Conservation (phyloP, 2,888 invertebrate genomes). For the Petrolisthes manimaculis region DNA sequence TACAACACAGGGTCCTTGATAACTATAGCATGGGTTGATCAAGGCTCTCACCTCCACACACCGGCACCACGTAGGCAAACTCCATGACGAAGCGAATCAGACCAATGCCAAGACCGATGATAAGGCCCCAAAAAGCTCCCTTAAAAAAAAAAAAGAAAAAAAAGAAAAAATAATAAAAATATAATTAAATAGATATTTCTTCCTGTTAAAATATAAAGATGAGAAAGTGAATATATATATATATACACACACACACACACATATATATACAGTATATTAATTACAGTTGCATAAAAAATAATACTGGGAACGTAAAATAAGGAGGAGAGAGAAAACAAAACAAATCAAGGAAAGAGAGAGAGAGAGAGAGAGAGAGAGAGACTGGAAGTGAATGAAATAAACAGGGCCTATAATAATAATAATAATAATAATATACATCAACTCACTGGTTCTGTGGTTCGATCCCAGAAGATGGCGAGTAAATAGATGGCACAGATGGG, state of each 20-base stretch:
- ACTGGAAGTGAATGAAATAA: too few relatives aligned
- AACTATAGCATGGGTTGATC: not conserved
- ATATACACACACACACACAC: too few relatives aligned
- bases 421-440: too few relatives aligned
- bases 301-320: too few relatives aligned
- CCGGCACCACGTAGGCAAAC: constrained; percentile 71
- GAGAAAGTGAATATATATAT: not conserved
- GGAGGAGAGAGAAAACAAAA: too few relatives aligned
- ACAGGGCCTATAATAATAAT: too few relatives aligned
- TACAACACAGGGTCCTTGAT: too few relatives aligned
- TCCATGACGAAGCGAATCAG: constrained; percentile 72
- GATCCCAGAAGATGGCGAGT: constrained; percentile 72
- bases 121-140: constrained; percentile 75
- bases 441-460: constrained; percentile 73
- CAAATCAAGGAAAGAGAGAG: too few relatives aligned
- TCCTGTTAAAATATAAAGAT: not conserved
- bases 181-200: not conserved
- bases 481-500: constrained; percentile 73
- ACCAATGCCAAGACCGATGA: constrained; percentile 73
- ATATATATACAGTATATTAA: too few relatives aligned
- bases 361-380: too few relatives aligned
- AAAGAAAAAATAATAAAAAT: constrained; percentile 19
- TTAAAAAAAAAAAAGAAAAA: constrained; percentile 67
- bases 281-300: too few relatives aligned
- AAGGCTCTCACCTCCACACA: constrained; percentile 69